Evolutionary conservation across 1,140 invertebrate species (phyloP), one percentile per base, ranked within the genome.

Genomic region (Pectinophora gossypiella): DNA sequence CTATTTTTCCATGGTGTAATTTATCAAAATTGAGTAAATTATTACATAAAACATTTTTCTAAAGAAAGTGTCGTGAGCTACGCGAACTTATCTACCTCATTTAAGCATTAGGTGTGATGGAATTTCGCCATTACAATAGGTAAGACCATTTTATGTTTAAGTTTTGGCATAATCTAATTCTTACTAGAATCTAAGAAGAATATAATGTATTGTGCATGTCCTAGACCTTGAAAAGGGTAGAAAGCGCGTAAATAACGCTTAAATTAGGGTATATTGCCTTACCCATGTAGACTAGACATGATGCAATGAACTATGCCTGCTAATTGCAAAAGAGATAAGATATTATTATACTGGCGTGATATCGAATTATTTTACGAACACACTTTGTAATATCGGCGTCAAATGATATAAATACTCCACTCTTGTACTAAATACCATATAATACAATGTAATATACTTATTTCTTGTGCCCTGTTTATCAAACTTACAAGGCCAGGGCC

Each of bases 11-110:
- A 75, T 76, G 66, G 63, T 74, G 62, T 66, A 74, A 68, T 21
- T 70, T 64, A 66, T 61, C 57, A 61, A 64, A 76, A 72, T 67
- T 77, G 64, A 63, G 60, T 65, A 71, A 79, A 82, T 82, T 85
- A 83, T 83, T 85, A 85, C 79, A 85, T 85, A 85, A 85, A 83
- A 76, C 65, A 44, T 74, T 58, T 60, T 59, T 53, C 40, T 46
- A 51, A 43, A 36, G 18, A 22, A 38, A 53, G 50, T 59, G 48
- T 16, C 64, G 54, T 70, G 60, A 43, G 38, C 44, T 54, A 46
- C 53, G 46, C 61, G 54, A 32, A 45, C 48, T 50, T 53, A 42
- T 42, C 50, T 44, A 52, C 42, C 23, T 52, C 27, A 35, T 27
- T 20, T 36, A 19, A 20, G 18, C 19, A 19, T 23, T 45, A 35